These are phyloP conservation scores for Enteromius paludinosus DNA, from an alignment of 2,797 vertebrate species.

Conservation along the genomic window DNA sequence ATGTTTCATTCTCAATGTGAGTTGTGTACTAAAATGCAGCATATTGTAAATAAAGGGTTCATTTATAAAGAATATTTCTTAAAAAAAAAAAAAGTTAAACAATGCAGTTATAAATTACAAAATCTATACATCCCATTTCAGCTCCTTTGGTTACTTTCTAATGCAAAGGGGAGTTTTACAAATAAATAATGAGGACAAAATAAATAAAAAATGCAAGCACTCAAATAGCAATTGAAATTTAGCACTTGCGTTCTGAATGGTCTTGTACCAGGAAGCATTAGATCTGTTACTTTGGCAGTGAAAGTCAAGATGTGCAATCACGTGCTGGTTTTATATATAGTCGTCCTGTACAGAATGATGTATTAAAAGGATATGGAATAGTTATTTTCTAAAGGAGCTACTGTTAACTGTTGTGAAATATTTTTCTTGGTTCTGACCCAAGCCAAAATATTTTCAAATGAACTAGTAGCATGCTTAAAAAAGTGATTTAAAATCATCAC, in stretches of 20 bases:
- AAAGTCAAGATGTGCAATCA: neutral
- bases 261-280: slow-evolving; percentile 2
- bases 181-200: slow-evolving; percentile 78
- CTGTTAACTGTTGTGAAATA: slow-evolving; percentile 11
- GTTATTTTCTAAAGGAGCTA: neutral
- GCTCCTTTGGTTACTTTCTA: slow-evolving; percentile 53
- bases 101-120: slow-evolving; percentile 59
- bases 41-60: neutral
- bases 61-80: slow-evolving; percentile 17
- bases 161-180: slow-evolving; percentile 63
- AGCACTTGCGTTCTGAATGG: slow-evolving; percentile 19
- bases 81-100: neutral
- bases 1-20: slow-evolving; percentile 43
- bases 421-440: neutral
- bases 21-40: slow-evolving; percentile 7
- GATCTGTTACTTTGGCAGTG: neutral
- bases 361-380: neutral
- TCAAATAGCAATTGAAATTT: slow-evolving; percentile 38
- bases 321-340: neutral
- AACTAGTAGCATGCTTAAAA: neutral
- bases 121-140: slow-evolving; percentile 54
- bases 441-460: neutral
- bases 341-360: neutral
- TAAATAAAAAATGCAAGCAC: slow-evolving; percentile 71
- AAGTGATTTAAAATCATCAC: neutral